A percentile compares a stretch with the other conserved stretches of the same genome.
These are phyloP conservation scores for Crossaster papposus DNA, from an alignment of 53 echinoderm and acorn worm genomes.

Conservation along the genomic window DNA sequence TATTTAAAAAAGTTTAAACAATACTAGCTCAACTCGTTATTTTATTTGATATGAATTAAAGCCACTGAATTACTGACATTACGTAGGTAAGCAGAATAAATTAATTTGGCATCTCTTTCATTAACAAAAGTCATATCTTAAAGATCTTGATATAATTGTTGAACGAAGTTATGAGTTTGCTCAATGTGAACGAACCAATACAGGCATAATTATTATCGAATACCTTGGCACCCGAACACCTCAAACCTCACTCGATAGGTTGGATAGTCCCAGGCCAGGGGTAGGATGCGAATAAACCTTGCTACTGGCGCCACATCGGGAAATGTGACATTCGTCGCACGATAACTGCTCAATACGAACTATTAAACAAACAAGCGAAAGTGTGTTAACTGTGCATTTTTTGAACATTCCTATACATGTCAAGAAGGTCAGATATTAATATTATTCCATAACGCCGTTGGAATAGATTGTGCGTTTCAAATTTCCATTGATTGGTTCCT, in stretches of 20 bases:
- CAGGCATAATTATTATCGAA: background rate
- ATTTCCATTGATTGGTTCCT: too few species aligned
- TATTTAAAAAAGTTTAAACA: too few species aligned
- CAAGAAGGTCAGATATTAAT: too few species aligned
- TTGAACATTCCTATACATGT: background rate
- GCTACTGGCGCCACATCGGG: background rate
- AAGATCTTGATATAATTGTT: too few species aligned
- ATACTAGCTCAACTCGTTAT: too few species aligned
- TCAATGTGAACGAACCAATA: background rate
- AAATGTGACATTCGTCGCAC: background rate
- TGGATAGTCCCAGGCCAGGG: background rate
- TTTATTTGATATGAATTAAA: too few species aligned
- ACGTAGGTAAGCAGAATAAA: too few species aligned
- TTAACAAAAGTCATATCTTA: too few species aligned
- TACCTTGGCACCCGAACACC: constrained; percentile 2
- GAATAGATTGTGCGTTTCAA: too few species aligned
- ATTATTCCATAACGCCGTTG: too few species aligned
- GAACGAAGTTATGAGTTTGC: background rate
- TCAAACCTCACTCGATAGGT: background rate
- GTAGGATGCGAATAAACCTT: background rate
- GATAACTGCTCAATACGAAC: background rate
- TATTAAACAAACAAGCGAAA: background rate
- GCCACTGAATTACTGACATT: too few species aligned
- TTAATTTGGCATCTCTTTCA: too few species aligned
- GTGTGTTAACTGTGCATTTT: background rate